phyloP scores from a whole-genome alignment of 1,140 invertebrate genomes.

The Euwallacea similis region DNA sequence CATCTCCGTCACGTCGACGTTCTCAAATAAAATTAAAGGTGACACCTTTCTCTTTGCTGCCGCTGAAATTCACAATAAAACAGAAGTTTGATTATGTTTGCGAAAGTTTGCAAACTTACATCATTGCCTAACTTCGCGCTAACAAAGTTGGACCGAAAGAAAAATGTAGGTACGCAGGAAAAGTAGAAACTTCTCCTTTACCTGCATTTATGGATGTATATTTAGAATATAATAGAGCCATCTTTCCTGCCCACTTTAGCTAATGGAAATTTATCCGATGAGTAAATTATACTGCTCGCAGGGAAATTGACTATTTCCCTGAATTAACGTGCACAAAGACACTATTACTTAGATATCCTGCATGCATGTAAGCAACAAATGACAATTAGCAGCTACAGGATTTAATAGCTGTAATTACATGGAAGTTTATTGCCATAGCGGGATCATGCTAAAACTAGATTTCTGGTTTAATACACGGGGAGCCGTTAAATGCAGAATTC shows the following conservation, averaged over 20 bases:
- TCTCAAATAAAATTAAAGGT: conserved; percentile 10
- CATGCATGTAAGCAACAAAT: conserved; percentile 28
- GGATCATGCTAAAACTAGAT: not conserved
- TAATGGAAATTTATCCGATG: conserved; percentile 3
- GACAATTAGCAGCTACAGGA: conserved; percentile 23
- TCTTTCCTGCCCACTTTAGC: not conserved
- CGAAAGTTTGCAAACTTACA: conserved; percentile 14
- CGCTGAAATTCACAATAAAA: conserved; percentile 14
- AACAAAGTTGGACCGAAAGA: not conserved
- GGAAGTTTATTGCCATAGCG: conserved; percentile 16
- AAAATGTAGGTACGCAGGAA: not conserved
- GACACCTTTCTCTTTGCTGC: conserved; percentile 8
- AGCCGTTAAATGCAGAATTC: too few species aligned
- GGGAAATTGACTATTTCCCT: conserved; percentile 24
- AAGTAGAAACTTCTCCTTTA: not conserved
- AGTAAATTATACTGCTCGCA: conserved; percentile 17
- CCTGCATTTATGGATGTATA: not conserved
- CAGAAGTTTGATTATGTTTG: conserved; percentile 16
- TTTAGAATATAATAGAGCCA: not conserved
- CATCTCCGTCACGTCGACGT: conserved; percentile 5
- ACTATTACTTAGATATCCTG: conserved; percentile 26
- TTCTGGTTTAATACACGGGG: too few species aligned
- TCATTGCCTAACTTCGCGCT: not conserved
- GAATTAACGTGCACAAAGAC: conserved; percentile 19
- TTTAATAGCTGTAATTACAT: conserved; percentile 21